Base-by-base conservation (phyloP, 2,888 invertebrate species). In the Nomada ferruginata region DNA sequence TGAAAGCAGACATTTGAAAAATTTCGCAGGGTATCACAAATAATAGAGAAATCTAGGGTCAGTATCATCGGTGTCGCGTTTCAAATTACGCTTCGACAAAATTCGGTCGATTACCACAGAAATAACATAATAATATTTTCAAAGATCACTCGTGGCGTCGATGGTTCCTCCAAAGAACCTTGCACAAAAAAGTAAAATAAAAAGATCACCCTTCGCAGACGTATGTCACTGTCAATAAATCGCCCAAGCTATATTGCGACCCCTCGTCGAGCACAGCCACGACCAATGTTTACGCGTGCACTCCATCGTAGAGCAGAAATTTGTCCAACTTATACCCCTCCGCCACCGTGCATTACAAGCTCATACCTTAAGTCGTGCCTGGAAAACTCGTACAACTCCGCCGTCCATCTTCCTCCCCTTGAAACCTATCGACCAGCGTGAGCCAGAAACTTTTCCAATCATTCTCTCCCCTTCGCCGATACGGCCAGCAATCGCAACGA, bases 401-500 rank as follows among this genome's bases (percentile, higher is more conserved):
- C 23, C 53, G 29, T 59, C 26, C 18, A 1, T 29, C 0, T 47
- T 20, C n/a, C 26, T 42, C n/a, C 5, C 47, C 15, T 2, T 15
- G 44, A 52, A 23, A 20, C 42, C 36, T 69, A 76, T 76, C 78
- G 78, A 69, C 52, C 69, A 23, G 63, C 18, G 55, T 15, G 26
- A 26, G 50, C 50, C 55, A n/a, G 42, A 68, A 78, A 78, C 63
- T 78, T 78, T 78, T 76, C 78, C 78, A 78, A 78, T 78, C 68
- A 69, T 78, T 78, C 61, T 69, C 50, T 10, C 44, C 5, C 3
- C 13, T 9, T 3, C 13, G 60, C 23, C 66, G 44, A 69, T 76
- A 70, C 71, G 29, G 7, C 11, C 44, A 26, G 13, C 20, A n/a
- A 29, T 13, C 15, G 23, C 65, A 26, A 18, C 44, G 61, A 66